Evolutionary conservation across 2,797 vertebrate genomes (phyloP), one percentile per base, ranked within the genome.

Genomic region (Aldrovandia affinis): DNA sequence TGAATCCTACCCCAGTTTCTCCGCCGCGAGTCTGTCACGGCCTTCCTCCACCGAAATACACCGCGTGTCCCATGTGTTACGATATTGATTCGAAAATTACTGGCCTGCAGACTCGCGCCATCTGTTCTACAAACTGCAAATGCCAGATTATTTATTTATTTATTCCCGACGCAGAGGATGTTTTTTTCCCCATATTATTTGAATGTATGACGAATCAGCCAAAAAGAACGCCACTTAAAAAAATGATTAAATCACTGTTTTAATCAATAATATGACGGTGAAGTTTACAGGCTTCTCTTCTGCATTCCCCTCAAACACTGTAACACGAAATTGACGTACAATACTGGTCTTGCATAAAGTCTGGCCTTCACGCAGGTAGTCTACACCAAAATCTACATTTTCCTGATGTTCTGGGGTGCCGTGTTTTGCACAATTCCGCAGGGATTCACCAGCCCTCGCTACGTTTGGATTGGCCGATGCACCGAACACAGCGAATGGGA

Each of bases 41-140:
- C 94, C 94, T 96, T 92, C 89, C 90, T 95, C 93, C 96, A 94
- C 95, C 94, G 94, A 94, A 95, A 95, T 95, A 96, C 96, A 94
- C 94, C 96, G 95, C 95, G 93, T 94, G 95, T 96, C 96, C 96
- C 96, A 94, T 95, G 95, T 95, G 96, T 90, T 93, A 90, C 88
- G 86, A 93, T 96, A 97, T 97, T 97, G 96, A 97, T 97, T 96
- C 96, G 96, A 96, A 97, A 96, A 97, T 96, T 94, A 95, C 96
- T 94, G 94, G 96, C 96, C 96, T 96, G 94, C 96, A 96, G 96
- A 96, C 95, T 96, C 93, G 94, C 93, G 92, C 96, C 96, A 97
- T 98, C 97, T 97, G 97, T 94, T 96, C 95, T 90, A 87, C 79
- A 79, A 92, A 91, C 90, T 93, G 91, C 88, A 93, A 92, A 93